These are phyloP conservation scores for Synergus itoensis DNA, from an alignment of 2,888 invertebrate genomes.

Conservation along the genomic window DNA sequence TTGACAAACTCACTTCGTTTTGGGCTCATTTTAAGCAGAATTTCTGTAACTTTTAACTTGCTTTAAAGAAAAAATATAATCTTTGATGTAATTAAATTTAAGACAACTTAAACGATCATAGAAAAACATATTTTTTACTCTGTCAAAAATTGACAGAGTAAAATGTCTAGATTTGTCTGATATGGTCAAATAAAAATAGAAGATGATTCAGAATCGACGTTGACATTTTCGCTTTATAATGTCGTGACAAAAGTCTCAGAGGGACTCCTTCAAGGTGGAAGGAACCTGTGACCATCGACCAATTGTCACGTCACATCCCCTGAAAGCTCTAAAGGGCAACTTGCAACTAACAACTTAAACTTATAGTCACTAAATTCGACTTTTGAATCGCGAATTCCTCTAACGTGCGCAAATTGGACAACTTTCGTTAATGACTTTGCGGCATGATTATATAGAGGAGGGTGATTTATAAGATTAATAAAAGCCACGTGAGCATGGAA, in stretches of 20 bases:
- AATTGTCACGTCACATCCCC: background rate
- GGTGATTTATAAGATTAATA: conserved; percentile 41
- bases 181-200: background rate
- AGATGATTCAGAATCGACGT: background rate
- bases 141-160: no score
- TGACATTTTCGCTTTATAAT: background rate
- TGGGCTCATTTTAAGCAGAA: no score
- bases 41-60: no score
- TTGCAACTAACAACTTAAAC: background rate
- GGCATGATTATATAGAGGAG: conserved; percentile 27
- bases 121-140: no score
- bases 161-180: background rate
- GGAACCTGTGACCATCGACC: background rate
- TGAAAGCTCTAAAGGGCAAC: conserved; percentile 2
- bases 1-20: no score
- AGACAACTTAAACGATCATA: no score
- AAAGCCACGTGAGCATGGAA: conserved; percentile 37
- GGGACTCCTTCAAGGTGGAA: conserved; percentile 13
- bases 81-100: no score
- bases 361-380: conserved; percentile 21
- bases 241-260: background rate
- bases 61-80: no score
- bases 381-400: conserved; percentile 17
- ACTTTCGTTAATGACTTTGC: conserved; percentile 37
- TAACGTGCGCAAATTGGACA: conserved; percentile 29